Conservation (phyloP, 2,113 vertebrate genomes). For the Toxotes chatareus region DNA sequence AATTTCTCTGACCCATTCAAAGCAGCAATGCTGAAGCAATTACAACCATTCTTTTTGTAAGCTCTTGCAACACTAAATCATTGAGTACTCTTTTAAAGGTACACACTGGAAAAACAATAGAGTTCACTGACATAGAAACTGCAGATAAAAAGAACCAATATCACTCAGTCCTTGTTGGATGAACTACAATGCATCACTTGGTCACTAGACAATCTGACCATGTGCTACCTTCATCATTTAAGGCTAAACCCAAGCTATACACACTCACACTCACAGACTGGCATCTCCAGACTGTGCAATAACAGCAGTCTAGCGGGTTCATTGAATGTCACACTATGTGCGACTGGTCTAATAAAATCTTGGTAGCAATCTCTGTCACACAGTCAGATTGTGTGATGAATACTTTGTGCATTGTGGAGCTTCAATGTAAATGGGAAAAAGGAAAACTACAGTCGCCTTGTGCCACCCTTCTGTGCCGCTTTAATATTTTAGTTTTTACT, state of each 20-base stretch:
- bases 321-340: slow-evolving; percentile 17
- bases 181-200: not conserved
- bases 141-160: not conserved
- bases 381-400: slow-evolving; percentile 14
- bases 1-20: not conserved
- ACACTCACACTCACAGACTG: not conserved
- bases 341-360: slow-evolving; percentile 10
- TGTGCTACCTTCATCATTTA: slow-evolving; percentile 14
- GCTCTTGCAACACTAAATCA: not conserved
- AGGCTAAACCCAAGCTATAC: not conserved
- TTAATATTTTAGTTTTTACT: not conserved
- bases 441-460: not conserved
- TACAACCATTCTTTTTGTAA: not conserved
- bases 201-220: slow-evolving; percentile 3
- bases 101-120: not conserved
- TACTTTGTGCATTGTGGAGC: not conserved
- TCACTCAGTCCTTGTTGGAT: not conserved
- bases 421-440: not conserved
- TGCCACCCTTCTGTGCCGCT: not conserved
- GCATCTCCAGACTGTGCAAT: not conserved
- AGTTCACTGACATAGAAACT: not conserved
- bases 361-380: not conserved
- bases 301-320: slow-evolving; percentile 17
- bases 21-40: not conserved
- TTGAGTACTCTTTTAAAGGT: not conserved